Percentiles rank a stretch among this genome's conserved stretches.
phyloP scores from a whole-genome alignment of 2,113 vertebrate genomes.

The Ctenomys sociabilis region DNA sequence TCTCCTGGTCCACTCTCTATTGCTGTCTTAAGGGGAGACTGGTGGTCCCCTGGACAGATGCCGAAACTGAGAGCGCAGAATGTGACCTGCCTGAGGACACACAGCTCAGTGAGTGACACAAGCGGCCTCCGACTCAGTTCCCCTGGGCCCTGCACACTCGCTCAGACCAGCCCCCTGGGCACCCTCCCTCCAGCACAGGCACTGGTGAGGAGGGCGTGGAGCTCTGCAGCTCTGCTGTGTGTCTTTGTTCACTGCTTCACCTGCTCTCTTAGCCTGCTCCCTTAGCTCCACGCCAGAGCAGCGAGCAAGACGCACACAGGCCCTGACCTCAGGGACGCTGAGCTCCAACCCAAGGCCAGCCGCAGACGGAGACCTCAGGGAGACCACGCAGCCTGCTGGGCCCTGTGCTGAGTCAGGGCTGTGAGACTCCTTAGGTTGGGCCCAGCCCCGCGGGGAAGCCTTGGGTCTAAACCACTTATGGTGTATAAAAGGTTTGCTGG shows the following conservation, averaged over 20 bases:
- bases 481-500: not conserved
- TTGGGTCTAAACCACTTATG: conserved; percentile 1
- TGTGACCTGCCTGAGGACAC: too few relatives aligned
- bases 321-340: too few relatives aligned
- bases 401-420: not conserved
- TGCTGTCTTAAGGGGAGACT: not conserved
- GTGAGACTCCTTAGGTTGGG: conserved; percentile 15
- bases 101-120: too few relatives aligned
- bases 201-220: not conserved
- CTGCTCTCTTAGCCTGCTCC: not conserved
- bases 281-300: not conserved
- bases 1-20: not conserved
- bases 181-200: not conserved
- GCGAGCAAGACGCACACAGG: too few relatives aligned
- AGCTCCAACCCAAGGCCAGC: too few relatives aligned
- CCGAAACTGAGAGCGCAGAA: too few relatives aligned
- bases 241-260: not conserved
- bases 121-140: too few relatives aligned
- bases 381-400: too few relatives aligned
- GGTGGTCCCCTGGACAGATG: too few relatives aligned
- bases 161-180: too few relatives aligned
- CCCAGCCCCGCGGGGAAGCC: not conserved
- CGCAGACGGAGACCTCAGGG: too few relatives aligned
- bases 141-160: too few relatives aligned
- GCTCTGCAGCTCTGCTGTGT: not conserved